Evolutionary conservation across 1,140 invertebrate genomes (phyloP).

Genomic region (Bradysia coprophila): DNA sequence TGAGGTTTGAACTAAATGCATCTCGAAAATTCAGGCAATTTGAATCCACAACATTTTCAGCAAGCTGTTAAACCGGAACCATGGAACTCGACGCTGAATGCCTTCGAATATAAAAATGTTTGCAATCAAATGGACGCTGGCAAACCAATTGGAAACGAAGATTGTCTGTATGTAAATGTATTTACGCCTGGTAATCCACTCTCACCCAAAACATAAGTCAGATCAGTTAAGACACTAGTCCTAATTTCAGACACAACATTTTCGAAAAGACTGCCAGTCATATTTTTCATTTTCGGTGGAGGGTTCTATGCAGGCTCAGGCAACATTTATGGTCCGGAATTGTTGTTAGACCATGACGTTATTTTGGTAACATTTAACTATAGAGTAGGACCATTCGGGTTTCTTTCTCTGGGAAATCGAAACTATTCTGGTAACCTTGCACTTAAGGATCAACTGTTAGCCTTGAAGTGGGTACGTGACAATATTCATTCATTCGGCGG

Average conservation of each 20-base stretch:
- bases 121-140: no score
- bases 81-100: no score
- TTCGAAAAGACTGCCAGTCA: conserved; percentile 26
- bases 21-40: no score
- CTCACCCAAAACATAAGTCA: not conserved
- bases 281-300: conserved; percentile 44
- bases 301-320: conserved; percentile 29
- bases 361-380: conserved; percentile 40
- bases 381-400: conserved; percentile 37
- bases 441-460: conserved; percentile 51
- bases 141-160: conserved; percentile 33
- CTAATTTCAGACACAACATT: not conserved
- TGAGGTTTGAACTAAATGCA: no score
- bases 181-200: conserved; percentile 40
- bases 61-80: no score
- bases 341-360: conserved; percentile 32
- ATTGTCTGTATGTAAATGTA: conserved; percentile 69
- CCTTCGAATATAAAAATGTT: no score
- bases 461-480: conserved; percentile 51
- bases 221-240: not conserved
- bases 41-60: no score
- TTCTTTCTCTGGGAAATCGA: conserved; percentile 37
- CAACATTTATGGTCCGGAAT: conserved; percentile 24
- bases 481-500: conserved; percentile 53
- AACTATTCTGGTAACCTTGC: conserved; percentile 48